phyloP scores from a whole-genome alignment of 2,113 vertebrate species.

The Ageneiosus marmoratus region DNA sequence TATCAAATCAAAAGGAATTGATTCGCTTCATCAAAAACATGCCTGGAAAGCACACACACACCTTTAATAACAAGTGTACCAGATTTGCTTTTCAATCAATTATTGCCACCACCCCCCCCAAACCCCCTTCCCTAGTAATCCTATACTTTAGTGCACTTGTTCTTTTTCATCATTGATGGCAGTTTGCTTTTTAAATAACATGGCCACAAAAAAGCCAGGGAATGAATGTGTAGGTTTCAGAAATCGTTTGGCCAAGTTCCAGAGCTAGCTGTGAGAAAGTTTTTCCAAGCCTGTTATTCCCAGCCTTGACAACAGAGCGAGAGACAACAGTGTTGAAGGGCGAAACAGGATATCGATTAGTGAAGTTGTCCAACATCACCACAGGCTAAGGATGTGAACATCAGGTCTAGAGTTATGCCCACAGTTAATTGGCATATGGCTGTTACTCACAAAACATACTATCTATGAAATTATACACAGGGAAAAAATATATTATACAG shows the following conservation, averaged over 20 bases:
- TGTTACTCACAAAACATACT: background rate
- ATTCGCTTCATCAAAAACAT: background rate
- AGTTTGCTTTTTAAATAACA: constrained; percentile 13
- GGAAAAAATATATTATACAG: too few species aligned
- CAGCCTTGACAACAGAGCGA: constrained; percentile 8
- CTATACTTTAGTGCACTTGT: constrained; percentile 9
- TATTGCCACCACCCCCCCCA: background rate
- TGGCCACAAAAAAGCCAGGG: background rate
- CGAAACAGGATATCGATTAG: background rate
- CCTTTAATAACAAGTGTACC: background rate
- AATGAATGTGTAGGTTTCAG: background rate
- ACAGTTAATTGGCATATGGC: background rate
- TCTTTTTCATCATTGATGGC: constrained; percentile 14
- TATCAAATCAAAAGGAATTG: constrained; percentile 2
- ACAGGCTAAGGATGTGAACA: constrained; percentile 9
- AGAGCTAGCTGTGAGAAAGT: constrained; percentile 15
- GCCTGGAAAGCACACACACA: background rate
- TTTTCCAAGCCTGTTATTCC: background rate
- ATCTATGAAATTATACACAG: too few species aligned
- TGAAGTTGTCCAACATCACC: constrained; percentile 8
- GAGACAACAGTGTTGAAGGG: background rate
- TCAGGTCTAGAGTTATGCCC: background rate
- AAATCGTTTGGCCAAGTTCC: constrained; percentile 4
- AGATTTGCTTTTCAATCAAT: background rate
- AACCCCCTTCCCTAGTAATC: background rate